Conservation (phyloP, 1,140 invertebrate genomes). For the Lanistes nyassanus region DNA sequence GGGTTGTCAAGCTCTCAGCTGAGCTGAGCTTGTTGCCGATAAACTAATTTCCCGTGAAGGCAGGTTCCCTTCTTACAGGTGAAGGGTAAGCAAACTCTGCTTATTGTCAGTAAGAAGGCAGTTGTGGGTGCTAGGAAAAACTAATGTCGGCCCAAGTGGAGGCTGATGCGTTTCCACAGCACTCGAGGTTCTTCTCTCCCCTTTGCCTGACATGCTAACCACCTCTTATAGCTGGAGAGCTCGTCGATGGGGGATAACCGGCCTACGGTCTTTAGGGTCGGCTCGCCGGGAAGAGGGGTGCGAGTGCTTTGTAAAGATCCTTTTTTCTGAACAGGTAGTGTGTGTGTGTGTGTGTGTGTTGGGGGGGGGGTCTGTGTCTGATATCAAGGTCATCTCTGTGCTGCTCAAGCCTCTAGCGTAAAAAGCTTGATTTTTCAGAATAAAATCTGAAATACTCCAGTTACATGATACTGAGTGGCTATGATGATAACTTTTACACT, state of each 20-base stretch:
- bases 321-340: constrained; percentile 2
- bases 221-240: constrained; percentile 27
- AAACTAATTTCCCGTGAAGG: too few relatives aligned
- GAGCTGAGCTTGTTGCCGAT: too few relatives aligned
- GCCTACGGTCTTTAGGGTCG: not conserved
- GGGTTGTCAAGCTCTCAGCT: too few relatives aligned
- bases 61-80: too few relatives aligned
- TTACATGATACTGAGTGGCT: too few relatives aligned
- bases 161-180: constrained; percentile 20
- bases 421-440: not conserved
- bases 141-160: constrained; percentile 24
- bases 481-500: not conserved
- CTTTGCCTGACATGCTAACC: constrained; percentile 26
- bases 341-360: constrained; percentile 23
- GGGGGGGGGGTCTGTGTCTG: not conserved
- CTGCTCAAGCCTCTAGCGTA: not conserved
- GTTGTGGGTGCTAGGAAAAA: constrained; percentile 7
- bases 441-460: too few relatives aligned
- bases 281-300: not conserved
- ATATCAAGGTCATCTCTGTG: not conserved
- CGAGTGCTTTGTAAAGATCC: not conserved
- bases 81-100: constrained; percentile 15
- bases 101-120: constrained; percentile 1
- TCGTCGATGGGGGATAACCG: constrained; percentile 23
- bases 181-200: constrained; percentile 17